These are phyloP conservation scores for Drosophila watanabei DNA, from an alignment of 1,140 invertebrate genomes.

Conservation along the genomic window DNA sequence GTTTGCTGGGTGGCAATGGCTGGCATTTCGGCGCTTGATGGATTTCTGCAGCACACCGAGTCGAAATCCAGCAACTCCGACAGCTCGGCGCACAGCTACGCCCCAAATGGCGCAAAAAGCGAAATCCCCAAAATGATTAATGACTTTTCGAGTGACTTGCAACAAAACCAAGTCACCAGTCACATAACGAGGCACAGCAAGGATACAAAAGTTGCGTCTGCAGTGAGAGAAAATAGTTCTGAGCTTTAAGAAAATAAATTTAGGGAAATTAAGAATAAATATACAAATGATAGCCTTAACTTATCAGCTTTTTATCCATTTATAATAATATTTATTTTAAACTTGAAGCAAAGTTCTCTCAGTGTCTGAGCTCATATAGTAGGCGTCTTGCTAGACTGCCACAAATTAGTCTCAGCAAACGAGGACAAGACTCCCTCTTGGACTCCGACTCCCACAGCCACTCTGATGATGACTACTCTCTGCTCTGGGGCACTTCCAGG, in stretches of 20 bases:
- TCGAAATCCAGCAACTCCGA: slow-evolving; percentile 52
- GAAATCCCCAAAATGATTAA: slow-evolving; percentile 79
- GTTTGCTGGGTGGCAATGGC: slow-evolving; percentile 35
- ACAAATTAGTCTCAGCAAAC: slow-evolving; percentile 76
- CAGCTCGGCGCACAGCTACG: slow-evolving; percentile 43
- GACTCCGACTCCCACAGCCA: slow-evolving; percentile 4
- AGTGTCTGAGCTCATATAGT: slow-evolving; percentile 35
- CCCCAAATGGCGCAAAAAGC: slow-evolving; percentile 50
- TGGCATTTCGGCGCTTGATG: slow-evolving; percentile 69
- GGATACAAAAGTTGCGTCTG: slow-evolving; percentile 55
- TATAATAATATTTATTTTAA: background rate
- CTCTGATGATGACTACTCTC: slow-evolving; percentile 14
- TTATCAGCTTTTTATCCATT: background rate
- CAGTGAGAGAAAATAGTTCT: slow-evolving; percentile 7
- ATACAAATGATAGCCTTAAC: too few relatives aligned
- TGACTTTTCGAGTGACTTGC: slow-evolving; percentile 84
- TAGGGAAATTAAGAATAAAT: background rate
- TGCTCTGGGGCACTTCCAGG: slow-evolving; percentile 9
- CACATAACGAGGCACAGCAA: slow-evolving; percentile 58
- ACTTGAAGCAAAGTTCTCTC: background rate
- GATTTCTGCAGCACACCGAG: slow-evolving; percentile 65
- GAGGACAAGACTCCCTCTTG: slow-evolving; percentile 41
- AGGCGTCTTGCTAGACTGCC: slow-evolving; percentile 43
- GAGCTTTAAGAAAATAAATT: background rate
- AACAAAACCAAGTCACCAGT: slow-evolving; percentile 67